Base-by-base conservation (phyloP, 2,797 vertebrate genomes). In the Ctenopoma multispine region DNA sequence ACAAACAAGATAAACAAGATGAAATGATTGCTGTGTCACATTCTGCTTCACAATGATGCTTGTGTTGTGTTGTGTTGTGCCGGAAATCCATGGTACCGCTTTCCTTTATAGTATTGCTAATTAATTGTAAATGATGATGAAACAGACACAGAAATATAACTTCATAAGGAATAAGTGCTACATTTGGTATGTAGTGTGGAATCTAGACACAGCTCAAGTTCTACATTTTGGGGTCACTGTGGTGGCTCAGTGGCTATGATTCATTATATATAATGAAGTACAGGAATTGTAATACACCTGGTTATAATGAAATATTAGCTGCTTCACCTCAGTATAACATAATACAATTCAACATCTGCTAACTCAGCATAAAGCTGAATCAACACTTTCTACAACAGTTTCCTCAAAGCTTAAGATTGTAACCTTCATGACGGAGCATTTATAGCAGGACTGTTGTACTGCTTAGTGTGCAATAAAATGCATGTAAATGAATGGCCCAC, bases 101-200 rank as follows among this genome's bases (percentile, higher is more conserved):
- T 34, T 34, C 31, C 31, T 34, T 34, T 34, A 34, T 34, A 8
- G 31, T 34, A 9, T 34, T 34, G 31, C 31, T 34, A 12, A 40
- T 48, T 20, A 38, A 43, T 23, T n/a, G 21, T 62, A 15, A 77
- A 66, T 20, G 7, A 4, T 20, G 23, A n/a, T 69, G 46, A 23
- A 59, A 61, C n/a, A 9, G 20, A 38, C 51, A 17, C 56, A 56
- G 44, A 74, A 55, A 58, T 40, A 31, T 53, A 75, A 54, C 18
- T 56, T 54, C 17, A 5, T 49, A 34, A 13, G 5, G n/a, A 31
- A 14, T 5, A 23, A 50, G 20, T 6, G 38, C 14, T 13, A 9
- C 24, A 24, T 40, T 27, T 10, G n/a, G 27, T 29, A 20, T 43
- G 1, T 34, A 50, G 40, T 8, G 23, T 70, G 18, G 15, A 40